Percentiles rank a stretch among this genome's conserved stretches.
Conservation (phyloP, 2,113 vertebrate species). For the Cephalopterus ornatus region DNA sequence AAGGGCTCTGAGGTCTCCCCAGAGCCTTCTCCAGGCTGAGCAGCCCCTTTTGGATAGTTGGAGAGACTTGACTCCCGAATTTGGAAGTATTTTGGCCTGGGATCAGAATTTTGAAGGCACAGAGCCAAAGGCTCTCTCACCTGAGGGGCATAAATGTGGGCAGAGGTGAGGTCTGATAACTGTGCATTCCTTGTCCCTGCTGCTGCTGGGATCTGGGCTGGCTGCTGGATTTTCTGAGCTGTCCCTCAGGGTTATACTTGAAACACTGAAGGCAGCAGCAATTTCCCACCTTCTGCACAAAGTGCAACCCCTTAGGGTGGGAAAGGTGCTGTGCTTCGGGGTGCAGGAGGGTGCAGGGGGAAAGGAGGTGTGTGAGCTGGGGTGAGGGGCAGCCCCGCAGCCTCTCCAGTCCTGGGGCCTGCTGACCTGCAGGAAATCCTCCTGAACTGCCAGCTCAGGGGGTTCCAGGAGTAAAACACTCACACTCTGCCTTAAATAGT, state of each 20-base stretch:
- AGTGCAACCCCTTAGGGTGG: neutral
- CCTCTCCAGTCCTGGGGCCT: neutral
- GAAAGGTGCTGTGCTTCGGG: neutral
- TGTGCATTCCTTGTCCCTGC: accelerated
- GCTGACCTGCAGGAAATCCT: accelerated
- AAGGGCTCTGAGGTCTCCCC: neutral
- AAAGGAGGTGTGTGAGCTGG: neutral
- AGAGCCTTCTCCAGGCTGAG: neutral
- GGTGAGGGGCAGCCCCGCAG: neutral
- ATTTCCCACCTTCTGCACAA: neutral
- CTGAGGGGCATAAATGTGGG: accelerated
- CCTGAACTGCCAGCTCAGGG: neutral
- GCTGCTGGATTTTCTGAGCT: neutral
- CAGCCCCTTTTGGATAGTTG: neutral
- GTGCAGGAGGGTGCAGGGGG: neutral
- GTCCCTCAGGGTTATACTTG: accelerated
- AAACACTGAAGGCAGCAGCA: neutral
- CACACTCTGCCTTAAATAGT: neutral
- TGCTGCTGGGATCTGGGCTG: neutral
- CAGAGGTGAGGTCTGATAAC: neutral
- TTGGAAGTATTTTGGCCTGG: neutral
- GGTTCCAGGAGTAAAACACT: neutral
- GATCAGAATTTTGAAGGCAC: neutral
- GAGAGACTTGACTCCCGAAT: neutral
- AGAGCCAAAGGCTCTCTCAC: neutral